These are phyloP conservation scores for Gavialis gangeticus DNA, from an alignment of 2,113 vertebrate genomes.

Conservation along the genomic window DNA sequence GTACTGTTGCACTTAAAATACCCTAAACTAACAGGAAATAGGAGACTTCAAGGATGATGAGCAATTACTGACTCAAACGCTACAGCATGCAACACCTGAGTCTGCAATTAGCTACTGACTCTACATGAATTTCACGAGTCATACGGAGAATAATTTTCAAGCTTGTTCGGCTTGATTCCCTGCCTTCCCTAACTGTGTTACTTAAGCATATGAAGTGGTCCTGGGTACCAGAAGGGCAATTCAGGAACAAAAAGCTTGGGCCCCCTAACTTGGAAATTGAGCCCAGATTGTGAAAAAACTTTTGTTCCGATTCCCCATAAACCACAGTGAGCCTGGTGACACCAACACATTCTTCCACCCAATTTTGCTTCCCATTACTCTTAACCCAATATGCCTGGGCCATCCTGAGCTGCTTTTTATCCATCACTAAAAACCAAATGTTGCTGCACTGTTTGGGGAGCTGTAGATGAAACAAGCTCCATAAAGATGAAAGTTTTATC, in stretches of 20 bases:
- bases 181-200: not conserved
- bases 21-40: not conserved
- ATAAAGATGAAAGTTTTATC: not conserved
- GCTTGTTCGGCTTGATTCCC: too few species aligned
- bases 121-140: not conserved
- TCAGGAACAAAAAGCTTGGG: not conserved
- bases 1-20: not conserved
- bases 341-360: not conserved
- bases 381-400: not conserved
- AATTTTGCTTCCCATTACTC: not conserved
- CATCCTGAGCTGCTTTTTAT: not conserved
- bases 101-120: not conserved
- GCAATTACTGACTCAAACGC: rapidly evolving
- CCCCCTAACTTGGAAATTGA: not conserved
- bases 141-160: not conserved
- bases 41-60: not conserved
- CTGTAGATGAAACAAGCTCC: not conserved
- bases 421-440: not conserved
- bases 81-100: not conserved
- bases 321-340: too few species aligned
- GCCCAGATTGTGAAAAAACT: too few species aligned
- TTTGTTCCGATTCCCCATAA: not conserved
- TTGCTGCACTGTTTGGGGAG: not conserved
- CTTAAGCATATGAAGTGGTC: not conserved
- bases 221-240: not conserved